These are phyloP conservation scores for Mystacornis crossleyi DNA, from an alignment of 2,113 vertebrate genomes.

Conservation along the genomic window DNA sequence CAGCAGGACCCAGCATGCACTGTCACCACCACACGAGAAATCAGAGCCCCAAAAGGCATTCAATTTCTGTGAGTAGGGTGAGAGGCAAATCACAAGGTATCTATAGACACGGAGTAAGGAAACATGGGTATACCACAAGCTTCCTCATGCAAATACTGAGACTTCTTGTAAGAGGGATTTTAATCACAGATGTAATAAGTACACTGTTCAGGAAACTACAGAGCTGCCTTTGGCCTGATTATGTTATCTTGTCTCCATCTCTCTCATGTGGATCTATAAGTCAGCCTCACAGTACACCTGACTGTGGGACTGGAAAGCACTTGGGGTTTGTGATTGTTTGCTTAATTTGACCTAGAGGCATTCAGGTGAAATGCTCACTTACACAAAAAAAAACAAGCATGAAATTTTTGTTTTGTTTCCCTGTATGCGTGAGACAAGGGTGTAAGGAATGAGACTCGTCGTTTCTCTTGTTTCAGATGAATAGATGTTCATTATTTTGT, in stretches of 20 bases:
- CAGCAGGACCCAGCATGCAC: accelerated
- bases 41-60: not conserved
- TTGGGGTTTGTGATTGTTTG: not conserved
- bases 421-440: not conserved
- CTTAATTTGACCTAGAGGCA: not conserved
- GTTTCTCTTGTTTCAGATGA: not conserved
- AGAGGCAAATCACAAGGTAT: not conserved
- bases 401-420: not conserved
- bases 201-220: not conserved
- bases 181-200: not conserved
- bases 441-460: not conserved
- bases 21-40: accelerated
- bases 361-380: not conserved
- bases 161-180: not conserved
- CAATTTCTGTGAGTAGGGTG: accelerated
- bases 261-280: not conserved
- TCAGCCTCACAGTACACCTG: not conserved
- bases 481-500: not conserved
- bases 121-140: not conserved
- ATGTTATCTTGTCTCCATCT: not conserved
- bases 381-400: not conserved
- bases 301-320: not conserved
- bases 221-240: not conserved
- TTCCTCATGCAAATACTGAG: not conserved
- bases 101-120: not conserved